A percentile compares a stretch with the other conserved stretches of the same genome.
phyloP scores from a whole-genome alignment of 2,113 vertebrate species.

The Choloepus hoffmanni region DNA sequence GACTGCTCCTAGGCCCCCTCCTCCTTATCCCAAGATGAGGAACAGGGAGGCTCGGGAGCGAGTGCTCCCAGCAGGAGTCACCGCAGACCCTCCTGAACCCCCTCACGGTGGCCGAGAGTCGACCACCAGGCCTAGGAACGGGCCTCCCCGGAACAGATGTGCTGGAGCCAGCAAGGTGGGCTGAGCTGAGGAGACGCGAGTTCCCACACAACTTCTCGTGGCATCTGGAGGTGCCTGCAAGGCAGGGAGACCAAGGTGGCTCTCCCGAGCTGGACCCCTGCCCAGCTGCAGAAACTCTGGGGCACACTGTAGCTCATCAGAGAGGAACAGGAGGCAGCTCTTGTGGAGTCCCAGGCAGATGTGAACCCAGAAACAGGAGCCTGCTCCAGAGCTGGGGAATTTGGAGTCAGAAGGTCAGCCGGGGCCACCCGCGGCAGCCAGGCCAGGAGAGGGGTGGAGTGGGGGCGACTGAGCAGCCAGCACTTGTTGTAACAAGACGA shows the following conservation, averaged over 20 bases:
- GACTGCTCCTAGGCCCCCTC: background rate
- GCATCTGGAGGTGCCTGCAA: background rate
- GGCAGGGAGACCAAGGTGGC: too few relatives aligned
- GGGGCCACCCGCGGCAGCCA: background rate
- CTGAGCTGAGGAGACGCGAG: background rate
- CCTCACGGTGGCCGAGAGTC: background rate
- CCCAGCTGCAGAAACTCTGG: background rate
- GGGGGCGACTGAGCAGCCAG: background rate
- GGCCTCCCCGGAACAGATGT: background rate
- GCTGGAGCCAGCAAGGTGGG: background rate
- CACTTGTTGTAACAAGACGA: background rate
- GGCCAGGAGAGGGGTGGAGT: background rate
- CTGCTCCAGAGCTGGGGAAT: background rate
- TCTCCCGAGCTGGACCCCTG: background rate
- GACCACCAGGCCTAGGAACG: background rate
- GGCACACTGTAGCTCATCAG: background rate
- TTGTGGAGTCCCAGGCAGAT: background rate
- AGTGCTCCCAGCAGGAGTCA: background rate
- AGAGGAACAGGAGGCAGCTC: accelerated
- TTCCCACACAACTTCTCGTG: background rate
- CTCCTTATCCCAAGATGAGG: background rate
- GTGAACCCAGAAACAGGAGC: background rate
- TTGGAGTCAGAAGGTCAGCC: background rate
- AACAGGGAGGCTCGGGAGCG: background rate
- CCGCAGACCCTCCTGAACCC: background rate